phyloP scores from a whole-genome alignment of 2,888 invertebrate genomes.

The Nycteola revayana region DNA sequence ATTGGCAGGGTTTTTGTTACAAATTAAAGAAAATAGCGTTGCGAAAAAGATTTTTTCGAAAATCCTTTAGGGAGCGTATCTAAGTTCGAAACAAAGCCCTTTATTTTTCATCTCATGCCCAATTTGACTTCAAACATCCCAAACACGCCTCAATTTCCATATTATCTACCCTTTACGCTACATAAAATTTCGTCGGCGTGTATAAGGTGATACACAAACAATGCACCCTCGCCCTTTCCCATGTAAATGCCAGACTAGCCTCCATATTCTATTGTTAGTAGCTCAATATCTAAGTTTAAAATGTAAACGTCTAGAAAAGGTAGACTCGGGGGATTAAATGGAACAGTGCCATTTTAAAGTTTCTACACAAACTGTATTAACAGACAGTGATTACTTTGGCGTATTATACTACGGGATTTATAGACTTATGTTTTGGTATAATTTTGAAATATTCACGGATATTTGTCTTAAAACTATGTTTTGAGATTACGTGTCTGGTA shows the following conservation, averaged over 20 bases:
- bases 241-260: conserved; percentile 26
- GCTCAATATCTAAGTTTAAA: conserved; percentile 1
- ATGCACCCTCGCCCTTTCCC: conserved; percentile 35
- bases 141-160: conserved; percentile 38
- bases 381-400: conserved; percentile 6
- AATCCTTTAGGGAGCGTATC: conserved; percentile 14
- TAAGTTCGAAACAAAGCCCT: conserved; percentile 23
- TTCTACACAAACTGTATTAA: conserved; percentile 13
- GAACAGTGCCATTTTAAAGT: conserved; percentile 10
- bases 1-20: conserved; percentile 18
- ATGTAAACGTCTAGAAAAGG: conserved; percentile 14
- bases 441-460: no score
- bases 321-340: conserved; percentile 17
- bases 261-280: conserved; percentile 18
- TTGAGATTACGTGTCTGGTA: no score
- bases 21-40: conserved; percentile 4
- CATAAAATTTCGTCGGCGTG: conserved; percentile 40
- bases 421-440: no score
- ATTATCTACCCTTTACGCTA: conserved; percentile 41
- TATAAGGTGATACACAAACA: conserved; percentile 41
- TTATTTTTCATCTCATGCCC: conserved; percentile 32
- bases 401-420: conserved; percentile 12
- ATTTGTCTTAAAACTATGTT: no score
- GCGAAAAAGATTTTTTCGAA: conserved; percentile 14
- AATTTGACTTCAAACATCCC: conserved; percentile 38